A percentile compares a stretch with the other conserved stretches of the same genome.
These are phyloP conservation scores for Drosophila yakuba DNA, from an alignment of 1,140 invertebrate genomes.

Conservation along the genomic window DNA sequence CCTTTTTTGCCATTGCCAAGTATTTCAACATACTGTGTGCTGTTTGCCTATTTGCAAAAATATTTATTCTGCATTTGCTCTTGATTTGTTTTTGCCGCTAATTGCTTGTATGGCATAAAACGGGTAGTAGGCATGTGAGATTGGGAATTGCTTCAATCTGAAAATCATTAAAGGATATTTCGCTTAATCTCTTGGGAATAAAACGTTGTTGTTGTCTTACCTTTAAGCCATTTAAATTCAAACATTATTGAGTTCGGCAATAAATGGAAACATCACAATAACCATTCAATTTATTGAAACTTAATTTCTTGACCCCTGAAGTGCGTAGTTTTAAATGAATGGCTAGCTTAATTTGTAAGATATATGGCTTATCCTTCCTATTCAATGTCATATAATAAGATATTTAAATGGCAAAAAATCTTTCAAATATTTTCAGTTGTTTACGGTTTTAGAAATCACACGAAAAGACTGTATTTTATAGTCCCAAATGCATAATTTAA, in stretches of 20 bases:
- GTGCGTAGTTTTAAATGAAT: no score
- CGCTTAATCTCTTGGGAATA: no score
- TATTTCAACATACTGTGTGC: slow-evolving; percentile 35
- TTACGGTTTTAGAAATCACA: no score
- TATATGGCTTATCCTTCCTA: no score
- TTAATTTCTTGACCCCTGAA: background rate
- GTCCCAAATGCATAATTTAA: background rate
- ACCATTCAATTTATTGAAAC: background rate
- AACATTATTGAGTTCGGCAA: background rate
- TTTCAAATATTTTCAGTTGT: no score
- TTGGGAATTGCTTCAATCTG: background rate
- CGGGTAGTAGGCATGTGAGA: background rate
- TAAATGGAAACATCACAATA: background rate
- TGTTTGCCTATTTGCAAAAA: slow-evolving; percentile 23
- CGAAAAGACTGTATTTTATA: background rate
- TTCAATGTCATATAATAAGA: no score
- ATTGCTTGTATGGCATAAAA: slow-evolving; percentile 22
- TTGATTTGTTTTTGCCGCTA: slow-evolving; percentile 22
- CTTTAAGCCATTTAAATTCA: background rate
- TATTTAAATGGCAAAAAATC: no score
- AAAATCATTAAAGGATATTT: no score
- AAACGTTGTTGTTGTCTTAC: background rate
- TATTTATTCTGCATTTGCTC: slow-evolving; percentile 36
- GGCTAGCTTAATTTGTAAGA: no score
- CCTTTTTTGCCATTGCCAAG: slow-evolving; percentile 14